Conservation (phyloP, 2,797 vertebrate species). For the Alectoris magna region DNA sequence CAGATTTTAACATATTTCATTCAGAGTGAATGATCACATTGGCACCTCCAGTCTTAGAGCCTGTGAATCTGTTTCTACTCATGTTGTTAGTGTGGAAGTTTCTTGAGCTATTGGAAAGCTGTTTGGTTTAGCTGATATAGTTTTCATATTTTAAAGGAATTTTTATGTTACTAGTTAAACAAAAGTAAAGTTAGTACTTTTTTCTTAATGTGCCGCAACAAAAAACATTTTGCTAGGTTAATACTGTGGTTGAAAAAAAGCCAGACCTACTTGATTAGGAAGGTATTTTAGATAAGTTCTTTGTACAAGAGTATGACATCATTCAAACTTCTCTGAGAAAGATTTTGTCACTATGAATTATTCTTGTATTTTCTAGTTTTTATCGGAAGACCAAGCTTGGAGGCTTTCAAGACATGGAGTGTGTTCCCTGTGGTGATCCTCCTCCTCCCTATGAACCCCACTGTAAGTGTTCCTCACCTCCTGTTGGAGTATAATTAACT, state of each 20-base stretch:
- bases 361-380: constrained; percentile 83
- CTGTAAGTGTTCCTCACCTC: constrained; percentile 84
- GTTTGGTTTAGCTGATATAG: constrained; percentile 20
- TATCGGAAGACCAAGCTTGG: constrained; percentile 97
- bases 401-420: constrained; percentile 98
- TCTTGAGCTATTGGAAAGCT: constrained; percentile 4
- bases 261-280: neutral
- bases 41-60: neutral
- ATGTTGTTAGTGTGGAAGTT: neutral
- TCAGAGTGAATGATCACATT: neutral
- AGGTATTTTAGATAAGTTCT: neutral
- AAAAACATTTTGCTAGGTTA: neutral
- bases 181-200: neutral
- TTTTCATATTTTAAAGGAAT: neutral
- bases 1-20: neutral
- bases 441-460: constrained; percentile 95
- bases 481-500: neutral
- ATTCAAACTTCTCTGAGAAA: neutral
- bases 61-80: neutral
- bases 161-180: neutral
- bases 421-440: constrained; percentile 94
- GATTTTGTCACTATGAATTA: neutral
- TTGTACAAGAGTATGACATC: neutral
- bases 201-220: neutral
- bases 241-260: neutral